These are phyloP conservation scores for Mactra quadrangularis DNA, from an alignment of 1,140 invertebrate genomes.

Conservation along the genomic window DNA sequence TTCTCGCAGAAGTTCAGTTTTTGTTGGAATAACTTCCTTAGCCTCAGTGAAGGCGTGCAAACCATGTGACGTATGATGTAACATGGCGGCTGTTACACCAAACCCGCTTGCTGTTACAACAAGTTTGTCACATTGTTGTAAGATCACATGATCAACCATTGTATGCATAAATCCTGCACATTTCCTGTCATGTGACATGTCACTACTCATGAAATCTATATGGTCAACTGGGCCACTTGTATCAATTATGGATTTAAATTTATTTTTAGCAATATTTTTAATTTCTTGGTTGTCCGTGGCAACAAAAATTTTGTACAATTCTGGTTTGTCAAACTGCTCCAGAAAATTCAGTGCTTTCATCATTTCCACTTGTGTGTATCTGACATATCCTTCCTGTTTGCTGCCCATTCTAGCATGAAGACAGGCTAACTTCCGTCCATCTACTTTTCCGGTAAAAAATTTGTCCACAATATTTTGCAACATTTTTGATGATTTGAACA, in stretches of 20 bases:
- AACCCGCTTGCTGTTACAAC: conserved; percentile 45
- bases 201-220: conserved; percentile 26
- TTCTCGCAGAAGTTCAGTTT: conserved; percentile 19
- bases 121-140: conserved; percentile 23
- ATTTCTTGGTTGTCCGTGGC: conserved; percentile 38
- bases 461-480: conserved; percentile 1
- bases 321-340: neutral
- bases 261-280: conserved; percentile 11
- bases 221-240: conserved; percentile 28
- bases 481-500: conserved; percentile 24
- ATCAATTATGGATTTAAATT: conserved; percentile 28
- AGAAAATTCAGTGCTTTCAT: conserved; percentile 9
- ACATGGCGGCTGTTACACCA: conserved; percentile 29
- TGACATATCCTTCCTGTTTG: conserved; percentile 1
- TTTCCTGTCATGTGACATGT: conserved; percentile 5
- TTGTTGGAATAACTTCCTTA: conserved; percentile 18
- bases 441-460: conserved; percentile 23
- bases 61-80: conserved; percentile 36
- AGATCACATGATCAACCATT: conserved; percentile 32
- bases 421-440: conserved; percentile 36
- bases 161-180: conserved; percentile 37
- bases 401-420: conserved; percentile 53
- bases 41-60: conserved; percentile 10
- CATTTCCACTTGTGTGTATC: conserved; percentile 20
- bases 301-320: conserved; percentile 19